phyloP scores from a whole-genome alignment of 2,797 vertebrate genomes.

The Betta splendens region DNA sequence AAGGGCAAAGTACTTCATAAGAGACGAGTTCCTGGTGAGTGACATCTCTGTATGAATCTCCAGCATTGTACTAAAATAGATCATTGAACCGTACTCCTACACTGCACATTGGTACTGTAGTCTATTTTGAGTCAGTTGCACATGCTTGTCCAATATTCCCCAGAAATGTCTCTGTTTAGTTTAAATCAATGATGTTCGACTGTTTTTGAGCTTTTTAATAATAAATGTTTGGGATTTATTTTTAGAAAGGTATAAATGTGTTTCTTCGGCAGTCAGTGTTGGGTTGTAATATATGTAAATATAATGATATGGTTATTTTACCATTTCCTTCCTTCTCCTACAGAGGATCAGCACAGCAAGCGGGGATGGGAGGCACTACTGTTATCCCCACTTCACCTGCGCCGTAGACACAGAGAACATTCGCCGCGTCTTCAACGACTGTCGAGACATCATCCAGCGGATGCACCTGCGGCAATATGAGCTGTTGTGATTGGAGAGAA shows the following conservation, averaged over 20 bases:
- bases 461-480: slow-evolving; percentile 99
- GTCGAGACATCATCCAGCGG: slow-evolving; percentile 99
- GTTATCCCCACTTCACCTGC: slow-evolving; percentile 98
- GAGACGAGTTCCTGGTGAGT: slow-evolving; percentile 97
- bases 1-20: slow-evolving; percentile 98
- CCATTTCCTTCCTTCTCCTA: background rate
- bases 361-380: slow-evolving; percentile 97
- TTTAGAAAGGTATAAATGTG: too few species aligned
- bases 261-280: too few species aligned
- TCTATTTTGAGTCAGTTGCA: background rate
- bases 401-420: slow-evolving; percentile 99
- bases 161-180: background rate
- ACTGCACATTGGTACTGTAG: too few species aligned
- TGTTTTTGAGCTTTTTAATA: background rate
- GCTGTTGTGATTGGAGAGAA: slow-evolving; percentile 82
- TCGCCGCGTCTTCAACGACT: slow-evolving; percentile 98
- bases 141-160: background rate
- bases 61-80: too few species aligned
- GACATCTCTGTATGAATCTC: background rate
- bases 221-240: too few species aligned
- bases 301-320: too few species aligned
- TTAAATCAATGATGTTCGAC: background rate
- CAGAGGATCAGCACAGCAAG: slow-evolving; percentile 99
- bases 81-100: too few species aligned
- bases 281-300: too few species aligned